These are phyloP conservation scores for Reinhardtius hippoglossoides DNA, from an alignment of 2,113 vertebrate genomes.

Conservation along the genomic window DNA sequence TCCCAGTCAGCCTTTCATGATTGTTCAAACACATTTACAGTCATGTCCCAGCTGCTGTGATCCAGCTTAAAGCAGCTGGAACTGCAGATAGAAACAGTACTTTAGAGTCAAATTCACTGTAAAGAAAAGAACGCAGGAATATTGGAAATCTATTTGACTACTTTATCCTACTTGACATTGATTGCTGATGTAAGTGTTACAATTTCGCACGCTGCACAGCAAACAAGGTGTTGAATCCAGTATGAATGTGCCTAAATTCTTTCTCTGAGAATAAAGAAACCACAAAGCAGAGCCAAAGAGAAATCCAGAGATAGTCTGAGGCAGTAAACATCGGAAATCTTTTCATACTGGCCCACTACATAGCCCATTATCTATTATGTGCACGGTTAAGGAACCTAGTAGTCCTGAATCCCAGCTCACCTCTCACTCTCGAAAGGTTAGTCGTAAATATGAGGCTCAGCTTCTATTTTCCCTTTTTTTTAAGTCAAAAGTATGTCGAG, in stretches of 20 bases:
- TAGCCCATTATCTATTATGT: constrained; percentile 9
- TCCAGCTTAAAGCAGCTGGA: not conserved
- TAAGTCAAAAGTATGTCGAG: constrained; percentile 30
- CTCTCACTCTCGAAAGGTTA: constrained; percentile 12
- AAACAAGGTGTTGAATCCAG: not conserved
- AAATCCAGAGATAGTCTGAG: not conserved
- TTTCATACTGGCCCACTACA: constrained; percentile 31
- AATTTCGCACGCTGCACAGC: not conserved
- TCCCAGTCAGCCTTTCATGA: constrained; percentile 40
- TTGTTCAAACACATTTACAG: constrained; percentile 60
- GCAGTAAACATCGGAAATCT: not conserved
- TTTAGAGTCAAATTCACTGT: not conserved
- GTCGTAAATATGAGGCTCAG: constrained; percentile 30
- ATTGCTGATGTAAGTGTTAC: not conserved
- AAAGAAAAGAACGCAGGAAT: constrained; percentile 5
- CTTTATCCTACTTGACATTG: not conserved
- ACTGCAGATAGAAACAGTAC: not conserved
- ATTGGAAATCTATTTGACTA: constrained; percentile 14
- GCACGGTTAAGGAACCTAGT: not conserved
- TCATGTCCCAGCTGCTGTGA: not conserved
- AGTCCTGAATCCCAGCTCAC: constrained; percentile 16
- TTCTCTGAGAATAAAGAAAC: constrained; percentile 7
- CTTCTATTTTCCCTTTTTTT: constrained; percentile 33
- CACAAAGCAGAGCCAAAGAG: constrained; percentile 8
- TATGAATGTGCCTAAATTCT: constrained; percentile 12